A percentile compares a stretch with the other conserved stretches of the same genome.
Evolutionary conservation across 2,888 invertebrate species (phyloP).

Genomic region (Fragum whitleyi): DNA sequence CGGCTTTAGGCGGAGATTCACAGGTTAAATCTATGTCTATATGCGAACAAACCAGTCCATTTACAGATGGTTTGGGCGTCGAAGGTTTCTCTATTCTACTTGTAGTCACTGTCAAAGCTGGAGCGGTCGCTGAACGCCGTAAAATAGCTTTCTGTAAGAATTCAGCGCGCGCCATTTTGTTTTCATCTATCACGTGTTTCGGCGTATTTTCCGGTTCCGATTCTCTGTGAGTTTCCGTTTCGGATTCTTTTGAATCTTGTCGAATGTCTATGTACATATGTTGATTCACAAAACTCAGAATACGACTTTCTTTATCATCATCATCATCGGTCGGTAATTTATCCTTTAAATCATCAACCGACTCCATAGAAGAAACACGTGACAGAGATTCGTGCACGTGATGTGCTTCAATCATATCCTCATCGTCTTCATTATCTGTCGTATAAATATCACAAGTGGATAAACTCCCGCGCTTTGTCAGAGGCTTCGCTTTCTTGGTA

Average conservation of each 20-base stretch:
- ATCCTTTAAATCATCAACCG: slow-evolving; percentile 16
- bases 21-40: slow-evolving; percentile 64
- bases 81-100: slow-evolving; percentile 37
- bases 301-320: slow-evolving; percentile 23
- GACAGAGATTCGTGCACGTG: slow-evolving; percentile 63
- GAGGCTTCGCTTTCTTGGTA: not conserved
- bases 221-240: not conserved
- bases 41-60: slow-evolving; percentile 65
- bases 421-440: slow-evolving; percentile 52
- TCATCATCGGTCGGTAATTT: slow-evolving; percentile 9
- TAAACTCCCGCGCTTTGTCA: not conserved
- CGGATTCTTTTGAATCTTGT: not conserved
- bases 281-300: slow-evolving; percentile 50
- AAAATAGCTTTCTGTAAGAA: slow-evolving; percentile 51
- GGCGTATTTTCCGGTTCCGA: slow-evolving; percentile 9
- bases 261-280: slow-evolving; percentile 55
- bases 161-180: slow-evolving; percentile 42
- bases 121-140: slow-evolving; percentile 37
- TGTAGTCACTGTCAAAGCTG: slow-evolving; percentile 36
- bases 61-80: slow-evolving; percentile 48
- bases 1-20: slow-evolving; percentile 54
- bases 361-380: slow-evolving; percentile 48
- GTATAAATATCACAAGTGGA: slow-evolving; percentile 25
- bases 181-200: slow-evolving; percentile 10
- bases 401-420: slow-evolving; percentile 58